Evolutionary conservation across 2,888 invertebrate species (phyloP).

Genomic region (Loripinus fragilis): DNA sequence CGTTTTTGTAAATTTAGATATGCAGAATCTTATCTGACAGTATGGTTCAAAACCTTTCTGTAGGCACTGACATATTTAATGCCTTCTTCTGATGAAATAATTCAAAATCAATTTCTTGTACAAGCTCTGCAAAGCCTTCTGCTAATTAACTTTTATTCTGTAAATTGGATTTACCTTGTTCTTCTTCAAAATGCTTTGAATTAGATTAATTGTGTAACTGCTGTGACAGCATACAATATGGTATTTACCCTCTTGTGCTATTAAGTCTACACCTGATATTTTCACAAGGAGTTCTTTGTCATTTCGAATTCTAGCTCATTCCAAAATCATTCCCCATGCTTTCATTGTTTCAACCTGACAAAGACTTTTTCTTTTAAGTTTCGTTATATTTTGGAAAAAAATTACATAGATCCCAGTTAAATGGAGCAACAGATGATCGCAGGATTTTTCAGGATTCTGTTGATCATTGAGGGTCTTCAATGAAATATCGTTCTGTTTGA

Average conservation of each 20-base stretch:
- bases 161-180: neutral
- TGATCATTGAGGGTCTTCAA: neutral
- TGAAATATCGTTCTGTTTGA: neutral
- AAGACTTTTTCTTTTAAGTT: neutral
- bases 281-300: constrained; percentile 2
- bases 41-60: neutral
- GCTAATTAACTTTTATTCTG: no score
- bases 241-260: constrained; percentile 1
- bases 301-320: constrained; percentile 1
- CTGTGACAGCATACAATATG: neutral
- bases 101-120: constrained; percentile 7
- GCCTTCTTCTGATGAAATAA: constrained; percentile 1
- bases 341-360: constrained; percentile 10
- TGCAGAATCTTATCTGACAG: neutral
- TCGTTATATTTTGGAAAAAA: constrained; percentile 2
- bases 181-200: neutral
- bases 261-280: constrained; percentile 5
- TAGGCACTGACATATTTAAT: constrained; percentile 10
- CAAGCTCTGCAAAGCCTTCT: neutral
- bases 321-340: neutral
- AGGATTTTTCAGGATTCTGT: neutral
- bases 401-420: neutral
- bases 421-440: constrained; percentile 2
- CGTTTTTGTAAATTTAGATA: constrained; percentile 1
- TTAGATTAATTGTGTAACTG: constrained; percentile 6